Evolutionary conservation across 1,140 invertebrate genomes (phyloP).

Genomic region (Choristoneura fumiferana): DNA sequence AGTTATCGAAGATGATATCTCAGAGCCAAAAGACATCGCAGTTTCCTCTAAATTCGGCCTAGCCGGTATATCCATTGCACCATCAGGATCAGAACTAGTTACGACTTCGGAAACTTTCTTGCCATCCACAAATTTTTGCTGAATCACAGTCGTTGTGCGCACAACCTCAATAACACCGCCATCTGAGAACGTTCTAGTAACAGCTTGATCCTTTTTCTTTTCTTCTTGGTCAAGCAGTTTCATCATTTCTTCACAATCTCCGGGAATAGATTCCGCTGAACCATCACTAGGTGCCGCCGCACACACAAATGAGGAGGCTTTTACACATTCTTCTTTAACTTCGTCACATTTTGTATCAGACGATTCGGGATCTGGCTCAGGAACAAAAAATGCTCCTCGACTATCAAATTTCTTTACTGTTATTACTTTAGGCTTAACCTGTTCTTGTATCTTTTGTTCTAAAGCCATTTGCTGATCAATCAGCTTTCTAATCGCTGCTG

Average conservation of each 20-base stretch:
- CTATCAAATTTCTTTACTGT: conserved; percentile 74
- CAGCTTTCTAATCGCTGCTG: conserved; percentile 68
- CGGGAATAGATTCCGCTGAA: conserved; percentile 68
- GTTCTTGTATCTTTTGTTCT: conserved; percentile 66
- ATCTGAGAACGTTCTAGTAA: conserved; percentile 44
- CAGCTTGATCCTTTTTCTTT: conserved; percentile 45
- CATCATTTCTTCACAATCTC: conserved; percentile 77
- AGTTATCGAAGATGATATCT: conserved; percentile 75
- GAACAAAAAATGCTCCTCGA: conserved; percentile 72
- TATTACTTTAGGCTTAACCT: conserved; percentile 64
- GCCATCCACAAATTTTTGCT: conserved; percentile 76
- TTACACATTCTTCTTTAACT: conserved; percentile 64
- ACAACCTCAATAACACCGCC: conserved; percentile 73
- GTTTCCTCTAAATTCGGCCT: conserved; percentile 56
- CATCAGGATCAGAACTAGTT: conserved; percentile 66
- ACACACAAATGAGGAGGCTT: conserved; percentile 74
- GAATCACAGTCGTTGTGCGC: conserved; percentile 78
- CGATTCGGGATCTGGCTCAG: conserved; percentile 55
- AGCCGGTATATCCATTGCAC: conserved; percentile 65
- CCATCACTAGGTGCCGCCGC: conserved; percentile 77
- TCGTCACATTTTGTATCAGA: conserved; percentile 43
- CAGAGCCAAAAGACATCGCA: conserved; percentile 67
- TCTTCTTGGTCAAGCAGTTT: conserved; percentile 71
- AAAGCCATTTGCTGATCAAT: conserved; percentile 75
- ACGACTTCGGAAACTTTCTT: conserved; percentile 79